phyloP scores from a whole-genome alignment of 2,888 invertebrate genomes.

The Ischnura elegans region DNA sequence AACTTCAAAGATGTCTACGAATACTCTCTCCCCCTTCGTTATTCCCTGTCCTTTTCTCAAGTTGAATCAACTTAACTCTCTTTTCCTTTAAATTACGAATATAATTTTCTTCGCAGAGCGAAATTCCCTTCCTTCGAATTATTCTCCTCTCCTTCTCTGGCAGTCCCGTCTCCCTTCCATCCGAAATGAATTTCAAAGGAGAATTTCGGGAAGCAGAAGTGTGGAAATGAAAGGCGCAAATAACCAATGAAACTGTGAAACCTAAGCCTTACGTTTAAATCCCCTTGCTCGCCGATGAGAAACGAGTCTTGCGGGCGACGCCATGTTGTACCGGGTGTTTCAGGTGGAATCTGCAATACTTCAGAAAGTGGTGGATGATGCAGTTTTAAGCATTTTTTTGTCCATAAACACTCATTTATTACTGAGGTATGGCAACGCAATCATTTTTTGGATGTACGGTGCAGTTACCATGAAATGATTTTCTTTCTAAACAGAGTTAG shows the following conservation, averaged over 20 bases:
- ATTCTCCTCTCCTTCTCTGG: slow-evolving; percentile 42
- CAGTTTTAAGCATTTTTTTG: too few relatives aligned
- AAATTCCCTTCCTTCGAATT: slow-evolving; percentile 54
- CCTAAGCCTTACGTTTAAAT: neutral
- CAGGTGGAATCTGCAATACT: too few relatives aligned
- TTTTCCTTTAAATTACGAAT: slow-evolving; percentile 64
- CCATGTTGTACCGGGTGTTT: neutral
- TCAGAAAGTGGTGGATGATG: too few relatives aligned
- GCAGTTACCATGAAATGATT: too few relatives aligned
- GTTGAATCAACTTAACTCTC: slow-evolving; percentile 58
- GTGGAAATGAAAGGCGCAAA: slow-evolving; percentile 66
- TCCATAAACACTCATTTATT: too few relatives aligned
- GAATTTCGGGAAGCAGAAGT: slow-evolving; percentile 53
- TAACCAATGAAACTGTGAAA: slow-evolving; percentile 40
- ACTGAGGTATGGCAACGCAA: too few relatives aligned
- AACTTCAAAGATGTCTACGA: slow-evolving; percentile 62
- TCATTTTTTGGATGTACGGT: too few relatives aligned
- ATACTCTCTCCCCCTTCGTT: neutral
- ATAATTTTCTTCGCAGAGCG: slow-evolving; percentile 58
- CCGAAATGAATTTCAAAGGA: slow-evolving; percentile 57
- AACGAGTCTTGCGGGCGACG: neutral
- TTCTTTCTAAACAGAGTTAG: too few relatives aligned
- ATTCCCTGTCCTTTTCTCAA: slow-evolving; percentile 44
- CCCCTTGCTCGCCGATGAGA: neutral
- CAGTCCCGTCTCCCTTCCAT: neutral